These are phyloP conservation scores for Orcinus orca DNA, from an alignment of 2,113 vertebrate species.

Conservation along the genomic window DNA sequence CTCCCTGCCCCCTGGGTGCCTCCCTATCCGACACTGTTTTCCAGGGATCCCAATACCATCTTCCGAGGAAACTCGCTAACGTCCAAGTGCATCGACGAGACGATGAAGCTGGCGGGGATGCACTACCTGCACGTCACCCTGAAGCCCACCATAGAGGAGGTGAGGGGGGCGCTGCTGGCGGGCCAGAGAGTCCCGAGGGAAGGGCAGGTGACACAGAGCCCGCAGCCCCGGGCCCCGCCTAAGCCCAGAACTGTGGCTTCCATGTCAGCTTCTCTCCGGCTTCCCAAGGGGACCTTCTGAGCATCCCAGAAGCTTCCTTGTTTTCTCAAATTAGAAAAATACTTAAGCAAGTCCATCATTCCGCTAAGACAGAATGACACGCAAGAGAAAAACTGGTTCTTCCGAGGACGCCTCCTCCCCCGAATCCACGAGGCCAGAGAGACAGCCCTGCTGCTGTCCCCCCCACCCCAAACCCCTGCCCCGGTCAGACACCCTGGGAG, in stretches of 20 bases:
- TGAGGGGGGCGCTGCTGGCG: conserved; percentile 56
- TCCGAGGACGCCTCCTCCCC: background rate
- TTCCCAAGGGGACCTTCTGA: background rate
- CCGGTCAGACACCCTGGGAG: too few relatives aligned
- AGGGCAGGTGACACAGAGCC: background rate
- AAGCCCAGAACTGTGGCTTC: fast-evolving
- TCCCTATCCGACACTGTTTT: conserved; percentile 57
- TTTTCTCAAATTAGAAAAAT: background rate
- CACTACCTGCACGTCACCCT: conserved; percentile 98
- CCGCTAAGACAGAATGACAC: background rate
- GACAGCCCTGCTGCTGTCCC: too few relatives aligned
- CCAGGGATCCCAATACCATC: conserved; percentile 98
- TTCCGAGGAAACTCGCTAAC: conserved; percentile 98
- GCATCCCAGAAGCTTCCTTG: background rate
- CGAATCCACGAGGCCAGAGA: background rate
- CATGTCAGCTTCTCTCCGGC: too few relatives aligned
- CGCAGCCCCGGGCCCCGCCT: fast-evolving
- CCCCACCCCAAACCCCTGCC: too few relatives aligned
- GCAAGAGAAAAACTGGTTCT: background rate
- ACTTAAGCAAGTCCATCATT: background rate
- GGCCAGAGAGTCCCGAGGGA: too few relatives aligned
- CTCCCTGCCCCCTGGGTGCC: background rate
- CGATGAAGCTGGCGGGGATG: conserved; percentile 98
- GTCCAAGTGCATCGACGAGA: conserved; percentile 98
- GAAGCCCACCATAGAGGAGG: conserved; percentile 96